phyloP scores from a whole-genome alignment of 64 coral and sea anemone species.

The Porites lutea region DNA sequence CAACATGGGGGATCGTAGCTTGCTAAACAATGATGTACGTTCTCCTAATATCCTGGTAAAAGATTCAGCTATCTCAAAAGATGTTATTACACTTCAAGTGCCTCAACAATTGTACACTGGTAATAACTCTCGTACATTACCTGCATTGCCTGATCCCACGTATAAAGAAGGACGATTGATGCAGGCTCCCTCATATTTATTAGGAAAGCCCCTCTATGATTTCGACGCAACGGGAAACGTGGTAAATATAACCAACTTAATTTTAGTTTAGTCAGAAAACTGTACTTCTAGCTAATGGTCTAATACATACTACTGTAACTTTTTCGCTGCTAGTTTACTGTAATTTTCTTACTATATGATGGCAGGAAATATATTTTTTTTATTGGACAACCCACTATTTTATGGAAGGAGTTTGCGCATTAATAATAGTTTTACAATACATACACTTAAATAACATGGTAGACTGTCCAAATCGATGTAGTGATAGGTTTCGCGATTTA shows the following conservation, averaged over 20 bases:
- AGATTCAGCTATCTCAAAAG: neutral
- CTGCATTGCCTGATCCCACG: neutral
- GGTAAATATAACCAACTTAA: neutral
- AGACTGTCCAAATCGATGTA: too few relatives aligned
- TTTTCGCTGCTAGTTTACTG: too few relatives aligned
- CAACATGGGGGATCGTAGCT: neutral
- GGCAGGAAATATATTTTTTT: too few relatives aligned
- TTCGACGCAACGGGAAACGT: constrained; percentile 57
- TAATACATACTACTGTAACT: too few relatives aligned
- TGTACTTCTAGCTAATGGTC: too few relatives aligned
- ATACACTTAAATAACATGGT: too few relatives aligned
- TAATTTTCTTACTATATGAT: too few relatives aligned
- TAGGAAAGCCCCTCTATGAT: constrained; percentile 63
- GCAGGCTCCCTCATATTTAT: constrained; percentile 55
- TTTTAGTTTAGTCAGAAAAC: too few relatives aligned
- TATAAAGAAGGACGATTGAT: neutral
- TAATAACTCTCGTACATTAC: neutral
- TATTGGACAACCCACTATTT: too few relatives aligned
- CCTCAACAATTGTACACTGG: neutral
- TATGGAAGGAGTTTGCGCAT: too few relatives aligned
- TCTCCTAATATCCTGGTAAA: constrained; percentile 18
- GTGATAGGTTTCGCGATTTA: too few relatives aligned
- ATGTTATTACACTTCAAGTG: constrained; percentile 15
- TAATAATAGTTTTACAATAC: too few relatives aligned
- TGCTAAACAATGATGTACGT: neutral